Base-by-base conservation (phyloP, 2,888 invertebrate species). In the Tridacna gigas region DNA sequence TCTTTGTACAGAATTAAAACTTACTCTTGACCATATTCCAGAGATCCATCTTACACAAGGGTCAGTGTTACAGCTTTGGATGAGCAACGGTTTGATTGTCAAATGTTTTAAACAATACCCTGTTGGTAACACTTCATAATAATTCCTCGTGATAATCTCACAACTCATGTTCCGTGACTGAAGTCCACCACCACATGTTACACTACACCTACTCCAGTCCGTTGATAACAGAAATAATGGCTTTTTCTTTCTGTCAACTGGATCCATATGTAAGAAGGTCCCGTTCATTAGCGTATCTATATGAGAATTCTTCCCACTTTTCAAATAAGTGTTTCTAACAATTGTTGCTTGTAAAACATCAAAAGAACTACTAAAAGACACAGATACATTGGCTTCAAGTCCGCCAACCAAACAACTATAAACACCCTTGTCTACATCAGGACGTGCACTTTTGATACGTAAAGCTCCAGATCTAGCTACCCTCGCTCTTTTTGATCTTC, bases 11-110 rank as follows among this genome's bases (percentile, higher is more conserved):
- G 37, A 37, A 7, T 37, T 37, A 37, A 66, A 20, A 48, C 94
- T 95, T 95, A 98, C 98, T 96, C 97, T 97, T 63, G 98, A 98
- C 99, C 99, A 99, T 80, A 97, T 96, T 13, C 98, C 98, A 7
- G 97, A 97, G 84, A 97, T 96, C 99, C 99, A 99, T 75, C 97
- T 96, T 0, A 98, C 97, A 95, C 98, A 99, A n/a, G 96, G 96
- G 88, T 97, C 96, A 92, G 97, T 97, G 92, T 96, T 96, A 93
- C 98, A 98, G 92, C 98, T 97, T 93, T 97, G 97, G 48, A 96
- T 96, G 90, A 97, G 96, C 75, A 97, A 96, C 0, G 99, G 99
- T 91, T 96, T 96, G 51, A 85, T 78, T 22, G 88, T 71, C 22
- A 89, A 89, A 28, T 86, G 88, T 48, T 88, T 86, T 15, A 88